These are phyloP conservation scores for Coleophora deauratella DNA, from an alignment of 2,888 invertebrate species.

Conservation along the genomic window DNA sequence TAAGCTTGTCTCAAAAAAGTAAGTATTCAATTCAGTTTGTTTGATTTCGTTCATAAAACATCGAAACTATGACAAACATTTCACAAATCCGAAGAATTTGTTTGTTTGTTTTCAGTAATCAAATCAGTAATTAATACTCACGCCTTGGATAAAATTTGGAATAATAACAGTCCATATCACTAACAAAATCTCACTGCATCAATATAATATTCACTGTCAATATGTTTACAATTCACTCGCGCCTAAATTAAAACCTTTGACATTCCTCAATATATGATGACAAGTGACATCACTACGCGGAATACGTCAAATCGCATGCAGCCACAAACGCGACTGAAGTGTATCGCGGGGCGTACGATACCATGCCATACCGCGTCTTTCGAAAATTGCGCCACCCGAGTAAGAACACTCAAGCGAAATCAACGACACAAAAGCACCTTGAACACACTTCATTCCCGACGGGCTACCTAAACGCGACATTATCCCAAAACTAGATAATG, in stretches of 20 bases:
- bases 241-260: conserved; percentile 65
- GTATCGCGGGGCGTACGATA: conserved; percentile 59
- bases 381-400: conserved; percentile 76
- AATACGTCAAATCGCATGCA: conserved; percentile 75
- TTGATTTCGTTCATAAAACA: background rate
- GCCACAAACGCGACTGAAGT: conserved; percentile 76
- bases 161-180: conserved; percentile 74
- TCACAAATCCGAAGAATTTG: conserved; percentile 58
- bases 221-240: conserved; percentile 69
- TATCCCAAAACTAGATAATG: conserved; percentile 69
- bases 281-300: conserved; percentile 71
- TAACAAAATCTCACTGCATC: conserved; percentile 55
- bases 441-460: conserved; percentile 69
- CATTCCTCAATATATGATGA: conserved; percentile 71
- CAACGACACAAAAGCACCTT: conserved; percentile 71
- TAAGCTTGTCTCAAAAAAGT: too few species aligned
- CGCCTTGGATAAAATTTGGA: conserved; percentile 72
- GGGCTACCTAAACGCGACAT: conserved; percentile 55
- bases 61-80: conserved; percentile 30
- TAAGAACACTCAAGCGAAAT: conserved; percentile 71
- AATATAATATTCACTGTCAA: conserved; percentile 60
- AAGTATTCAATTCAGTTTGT: background rate
- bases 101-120: conserved; percentile 54
- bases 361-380: conserved; percentile 73
- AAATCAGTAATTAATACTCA: conserved; percentile 57